phyloP scores from a whole-genome alignment of 2,797 vertebrate species.

The Coracias cyanogaster region DNA sequence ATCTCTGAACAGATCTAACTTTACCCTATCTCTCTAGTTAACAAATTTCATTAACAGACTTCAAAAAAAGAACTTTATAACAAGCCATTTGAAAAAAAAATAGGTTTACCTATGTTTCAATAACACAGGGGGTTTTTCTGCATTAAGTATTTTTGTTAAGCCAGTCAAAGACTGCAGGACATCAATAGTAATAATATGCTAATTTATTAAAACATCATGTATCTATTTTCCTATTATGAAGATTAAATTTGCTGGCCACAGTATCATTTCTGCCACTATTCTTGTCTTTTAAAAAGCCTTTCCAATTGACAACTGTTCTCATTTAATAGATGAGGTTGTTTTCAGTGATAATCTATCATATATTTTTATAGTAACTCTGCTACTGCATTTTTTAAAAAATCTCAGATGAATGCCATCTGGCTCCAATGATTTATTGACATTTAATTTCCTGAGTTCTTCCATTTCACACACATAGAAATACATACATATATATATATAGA shows the following conservation, averaged over 20 bases:
- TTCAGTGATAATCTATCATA: conserved; percentile 6
- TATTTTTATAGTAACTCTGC: conserved; percentile 35
- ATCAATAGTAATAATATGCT: background rate
- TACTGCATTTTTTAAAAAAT: background rate
- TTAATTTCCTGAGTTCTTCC: conserved; percentile 54
- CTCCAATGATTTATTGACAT: conserved; percentile 35
- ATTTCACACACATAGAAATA: background rate
- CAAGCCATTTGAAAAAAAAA: background rate
- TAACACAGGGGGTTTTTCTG: accelerated
- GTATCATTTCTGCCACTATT: background rate
- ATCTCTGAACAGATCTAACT: background rate
- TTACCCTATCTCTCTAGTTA: background rate
- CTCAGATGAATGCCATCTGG: conserved; percentile 46
- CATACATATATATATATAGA: background rate
- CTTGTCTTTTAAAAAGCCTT: background rate
- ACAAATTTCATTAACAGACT: background rate
- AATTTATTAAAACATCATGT: background rate
- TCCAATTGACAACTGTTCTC: background rate
- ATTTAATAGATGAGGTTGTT: conserved; percentile 22
- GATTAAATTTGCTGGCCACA: background rate
- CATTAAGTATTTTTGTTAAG: background rate
- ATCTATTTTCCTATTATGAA: background rate
- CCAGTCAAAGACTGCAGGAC: background rate
- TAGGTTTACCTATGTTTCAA: background rate
- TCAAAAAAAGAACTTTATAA: background rate